Evolutionary conservation across 2,797 vertebrate species (phyloP).

Genomic region (Bradypus variegatus): DNA sequence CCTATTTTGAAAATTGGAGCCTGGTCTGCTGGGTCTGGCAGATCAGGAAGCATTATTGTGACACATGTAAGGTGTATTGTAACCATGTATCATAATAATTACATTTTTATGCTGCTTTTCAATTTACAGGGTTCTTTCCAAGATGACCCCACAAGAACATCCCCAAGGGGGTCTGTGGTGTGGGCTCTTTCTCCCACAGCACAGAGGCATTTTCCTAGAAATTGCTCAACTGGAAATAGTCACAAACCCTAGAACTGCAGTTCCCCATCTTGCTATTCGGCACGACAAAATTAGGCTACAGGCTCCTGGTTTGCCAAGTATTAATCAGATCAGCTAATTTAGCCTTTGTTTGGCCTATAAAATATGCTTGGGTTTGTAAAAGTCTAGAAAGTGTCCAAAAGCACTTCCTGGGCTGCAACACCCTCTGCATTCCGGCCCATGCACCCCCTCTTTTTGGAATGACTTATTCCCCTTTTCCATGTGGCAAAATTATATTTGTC

Average conservation of each 20-base stretch:
- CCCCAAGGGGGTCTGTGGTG: not conserved
- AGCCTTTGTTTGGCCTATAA: not conserved
- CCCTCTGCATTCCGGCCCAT: not conserved
- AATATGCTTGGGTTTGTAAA: not conserved
- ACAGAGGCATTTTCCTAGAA: not conserved
- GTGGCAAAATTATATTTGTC: not conserved
- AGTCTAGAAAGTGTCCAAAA: not conserved
- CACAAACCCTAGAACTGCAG: not conserved
- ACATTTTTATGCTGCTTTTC: not conserved
- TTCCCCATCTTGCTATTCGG: not conserved
- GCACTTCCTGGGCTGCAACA: no score
- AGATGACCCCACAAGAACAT: not conserved
- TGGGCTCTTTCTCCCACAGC: not conserved
- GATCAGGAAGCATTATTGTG: not conserved
- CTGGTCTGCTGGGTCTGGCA: not conserved
- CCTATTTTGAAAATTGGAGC: not conserved
- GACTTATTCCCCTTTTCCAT: not conserved
- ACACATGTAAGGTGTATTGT: not conserved
- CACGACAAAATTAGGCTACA: not conserved
- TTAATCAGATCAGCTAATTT: not conserved
- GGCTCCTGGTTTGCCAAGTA: not conserved
- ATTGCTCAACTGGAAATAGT: not conserved
- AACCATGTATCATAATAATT: not conserved
- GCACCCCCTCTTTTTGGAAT: not conserved
- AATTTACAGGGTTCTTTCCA: not conserved